Base-by-base conservation (phyloP, 1,140 invertebrate genomes). In the Anoplophora glabripennis region DNA sequence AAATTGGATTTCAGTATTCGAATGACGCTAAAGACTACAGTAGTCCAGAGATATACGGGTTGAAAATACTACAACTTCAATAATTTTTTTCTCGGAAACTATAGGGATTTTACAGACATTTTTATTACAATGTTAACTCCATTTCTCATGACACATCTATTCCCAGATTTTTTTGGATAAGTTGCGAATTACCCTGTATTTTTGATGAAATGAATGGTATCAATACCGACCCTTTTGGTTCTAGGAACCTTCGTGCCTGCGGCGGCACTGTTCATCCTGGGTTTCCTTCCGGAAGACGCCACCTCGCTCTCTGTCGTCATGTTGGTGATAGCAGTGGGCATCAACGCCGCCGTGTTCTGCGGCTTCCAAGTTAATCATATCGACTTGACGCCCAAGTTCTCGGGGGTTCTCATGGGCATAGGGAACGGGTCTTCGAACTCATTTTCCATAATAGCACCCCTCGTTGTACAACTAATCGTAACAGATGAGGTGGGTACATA, bases 351-450 rank as follows among this genome's bases (percentile, higher is more conserved):
- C 11, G 78, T 84, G 15, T 88, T 85, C 55, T 84, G 87, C 38
- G 92, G 90, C 3, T 88, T 75, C 54, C 70, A 78, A 54, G 72
- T 83, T 2, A 89, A 89, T 67, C 85, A 89, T 67, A 80, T 90
- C 12, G 88, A 91, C 67, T 78, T 92, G 48, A 81, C 88, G 1
- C 86, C 86, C 8, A 86, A 84, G 74, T 84, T 80, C 74, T 86
- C 87, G 17, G 86, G 87, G n/a, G 82, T 81, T 0, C 72, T 89
- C 60, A 88, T 90, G 84, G 87, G 89, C 3, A 77, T 92, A 12
- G 89, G 87, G 36, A 93, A 92, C 72, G 86, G 87, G n/a, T 74
- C 83, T 21, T 84, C 87, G 0, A 92, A 89, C 57, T 68, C 88
- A 7, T 82, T 86, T 18, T 86, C 85, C 0, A 88, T 90, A 40